Percentiles rank a stretch among this genome's conserved stretches.
phyloP scores from a whole-genome alignment of 2,888 invertebrate species.

The Chalcis sispes region DNA sequence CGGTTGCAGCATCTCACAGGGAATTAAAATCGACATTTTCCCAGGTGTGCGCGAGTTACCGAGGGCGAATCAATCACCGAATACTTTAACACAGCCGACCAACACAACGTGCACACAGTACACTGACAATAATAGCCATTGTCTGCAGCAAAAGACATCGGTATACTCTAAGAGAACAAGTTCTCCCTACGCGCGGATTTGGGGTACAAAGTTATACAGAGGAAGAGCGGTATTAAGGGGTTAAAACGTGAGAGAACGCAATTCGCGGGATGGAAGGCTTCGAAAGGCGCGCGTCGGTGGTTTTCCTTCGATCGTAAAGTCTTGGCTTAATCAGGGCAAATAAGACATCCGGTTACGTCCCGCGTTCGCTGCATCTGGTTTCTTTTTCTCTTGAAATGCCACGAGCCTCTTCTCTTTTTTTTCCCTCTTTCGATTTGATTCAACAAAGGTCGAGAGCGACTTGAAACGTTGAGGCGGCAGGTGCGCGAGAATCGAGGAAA shows the following conservation, averaged over 20 bases:
- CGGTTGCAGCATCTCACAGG: too few species aligned
- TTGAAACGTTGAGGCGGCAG: conserved; percentile 50
- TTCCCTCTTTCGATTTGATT: conserved; percentile 9
- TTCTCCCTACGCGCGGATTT: background rate
- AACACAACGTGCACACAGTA: conserved; percentile 33
- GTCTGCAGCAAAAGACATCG: conserved; percentile 29
- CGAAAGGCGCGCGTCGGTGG: conserved; percentile 27
- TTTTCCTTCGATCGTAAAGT: conserved; percentile 51
- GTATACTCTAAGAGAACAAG: background rate
- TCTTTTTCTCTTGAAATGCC: background rate
- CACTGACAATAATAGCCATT: conserved; percentile 57
- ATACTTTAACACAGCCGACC: background rate
- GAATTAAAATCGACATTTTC: too few species aligned
- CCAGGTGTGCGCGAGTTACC: background rate
- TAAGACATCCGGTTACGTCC: conserved; percentile 43
- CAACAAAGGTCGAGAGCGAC: conserved; percentile 43
- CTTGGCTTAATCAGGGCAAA: conserved; percentile 53
- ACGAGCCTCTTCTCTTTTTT: conserved; percentile 3
- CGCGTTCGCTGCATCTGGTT: background rate
- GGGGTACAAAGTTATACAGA: conserved; percentile 9
- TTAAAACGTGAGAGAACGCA: conserved; percentile 24
- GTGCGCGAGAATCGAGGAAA: conserved; percentile 42
- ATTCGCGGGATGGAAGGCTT: background rate
- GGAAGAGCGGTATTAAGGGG: conserved; percentile 48
- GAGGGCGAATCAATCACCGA: conserved; percentile 51